Conservation (phyloP, 2,888 invertebrate species). For the Diarsia mendica region DNA sequence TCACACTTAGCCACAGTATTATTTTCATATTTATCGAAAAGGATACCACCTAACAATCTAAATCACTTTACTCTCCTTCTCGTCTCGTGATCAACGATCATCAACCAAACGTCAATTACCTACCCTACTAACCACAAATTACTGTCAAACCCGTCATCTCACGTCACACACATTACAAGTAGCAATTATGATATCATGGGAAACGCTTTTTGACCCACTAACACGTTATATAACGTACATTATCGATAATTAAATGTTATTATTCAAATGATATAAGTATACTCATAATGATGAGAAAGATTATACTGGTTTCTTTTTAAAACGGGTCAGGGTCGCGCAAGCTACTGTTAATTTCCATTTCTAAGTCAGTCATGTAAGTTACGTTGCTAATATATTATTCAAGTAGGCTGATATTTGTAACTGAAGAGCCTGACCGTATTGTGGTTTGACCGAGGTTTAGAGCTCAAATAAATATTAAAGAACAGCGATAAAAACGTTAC, state of each 20-base stretch:
- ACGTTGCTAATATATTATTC: neutral
- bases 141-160: constrained; percentile 24
- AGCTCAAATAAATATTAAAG: neutral
- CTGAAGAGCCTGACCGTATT: neutral
- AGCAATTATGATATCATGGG: constrained; percentile 44
- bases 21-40: too few relatives aligned
- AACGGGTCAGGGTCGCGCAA: constrained; percentile 28
- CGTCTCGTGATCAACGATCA: neutral
- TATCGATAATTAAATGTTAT: constrained; percentile 47
- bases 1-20: too few relatives aligned
- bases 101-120: constrained; percentile 3
- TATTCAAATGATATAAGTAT: constrained; percentile 30
- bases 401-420: neutral
- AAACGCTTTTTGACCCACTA: constrained; percentile 37
- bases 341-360: neutral
- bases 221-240: constrained; percentile 42
- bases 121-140: constrained; percentile 32
- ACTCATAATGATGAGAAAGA: constrained; percentile 10
- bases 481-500: too few relatives aligned
- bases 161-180: constrained; percentile 14
- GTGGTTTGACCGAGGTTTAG: neutral
- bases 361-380: neutral
- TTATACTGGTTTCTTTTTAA: constrained; percentile 37
- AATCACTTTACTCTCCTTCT: neutral
- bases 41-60: neutral